Conservation (phyloP, 2,797 vertebrate genomes). For the Oreochromis mossambicus region DNA sequence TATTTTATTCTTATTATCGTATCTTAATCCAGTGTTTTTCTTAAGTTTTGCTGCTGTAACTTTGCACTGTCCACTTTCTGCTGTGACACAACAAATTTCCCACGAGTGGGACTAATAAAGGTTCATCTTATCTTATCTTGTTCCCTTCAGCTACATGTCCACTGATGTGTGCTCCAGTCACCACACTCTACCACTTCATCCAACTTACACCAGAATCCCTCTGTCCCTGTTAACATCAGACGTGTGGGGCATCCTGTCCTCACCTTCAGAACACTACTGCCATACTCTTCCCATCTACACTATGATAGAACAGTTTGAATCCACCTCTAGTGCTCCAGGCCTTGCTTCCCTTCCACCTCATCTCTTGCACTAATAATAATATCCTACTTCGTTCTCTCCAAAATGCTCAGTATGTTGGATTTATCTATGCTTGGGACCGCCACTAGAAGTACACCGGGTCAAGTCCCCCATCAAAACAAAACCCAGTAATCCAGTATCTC, state of each 20-base stretch:
- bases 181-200: background rate
- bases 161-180: background rate
- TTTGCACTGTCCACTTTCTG: background rate
- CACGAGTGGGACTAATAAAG: background rate
- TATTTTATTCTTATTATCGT: background rate
- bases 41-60: background rate
- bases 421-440: background rate
- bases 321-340: background rate
- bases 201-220: background rate
- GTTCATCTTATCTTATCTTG: background rate
- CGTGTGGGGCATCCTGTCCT: background rate
- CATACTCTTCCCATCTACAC: background rate
- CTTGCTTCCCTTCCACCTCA: background rate
- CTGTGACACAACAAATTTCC: background rate
- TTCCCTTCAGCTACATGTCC: background rate
- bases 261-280: background rate
- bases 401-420: background rate
- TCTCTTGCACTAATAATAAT: background rate
- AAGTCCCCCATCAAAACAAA: background rate
- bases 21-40: background rate
- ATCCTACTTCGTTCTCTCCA: background rate
- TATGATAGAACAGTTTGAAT: background rate
- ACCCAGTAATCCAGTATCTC: background rate
- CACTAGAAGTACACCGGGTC: rapidly evolving
- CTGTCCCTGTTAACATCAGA: background rate